A percentile compares a stretch with the other conserved stretches of the same genome.
Evolutionary conservation across 2,888 invertebrate genomes (phyloP).

Genomic region (Thera britannica): DNA sequence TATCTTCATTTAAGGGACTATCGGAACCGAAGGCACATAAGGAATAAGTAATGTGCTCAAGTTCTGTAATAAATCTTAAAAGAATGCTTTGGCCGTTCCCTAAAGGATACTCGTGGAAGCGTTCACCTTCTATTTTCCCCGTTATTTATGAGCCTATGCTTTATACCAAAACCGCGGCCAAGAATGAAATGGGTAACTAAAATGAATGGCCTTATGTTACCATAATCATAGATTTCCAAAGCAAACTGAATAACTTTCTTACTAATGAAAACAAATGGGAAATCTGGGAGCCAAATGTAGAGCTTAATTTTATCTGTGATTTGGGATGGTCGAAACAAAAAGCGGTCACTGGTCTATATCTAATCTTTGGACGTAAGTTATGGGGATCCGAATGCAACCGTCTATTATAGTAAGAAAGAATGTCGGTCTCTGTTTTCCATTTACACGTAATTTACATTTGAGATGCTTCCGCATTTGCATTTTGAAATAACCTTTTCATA

Average conservation of each 20-base stretch:
- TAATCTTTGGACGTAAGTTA: conserved; percentile 74
- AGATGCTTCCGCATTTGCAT: conserved; percentile 77
- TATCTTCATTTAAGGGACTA: conserved; percentile 65
- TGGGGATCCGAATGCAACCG: conserved; percentile 62
- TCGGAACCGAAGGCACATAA: conserved; percentile 76
- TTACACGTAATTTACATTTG: conserved; percentile 80
- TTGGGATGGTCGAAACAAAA: conserved; percentile 63
- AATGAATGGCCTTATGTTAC: conserved; percentile 77
- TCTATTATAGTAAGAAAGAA: conserved; percentile 66
- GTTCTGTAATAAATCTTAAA: conserved; percentile 84
- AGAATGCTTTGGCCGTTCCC: conserved; percentile 84
- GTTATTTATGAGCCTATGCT: conserved; percentile 84
- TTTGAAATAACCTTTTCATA: conserved; percentile 76
- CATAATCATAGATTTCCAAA: conserved; percentile 75
- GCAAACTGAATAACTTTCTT: conserved; percentile 62
- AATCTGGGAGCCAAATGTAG: conserved; percentile 53
- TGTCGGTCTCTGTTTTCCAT: conserved; percentile 65
- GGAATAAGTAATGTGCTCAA: conserved; percentile 83
- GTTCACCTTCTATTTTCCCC: conserved; percentile 83
- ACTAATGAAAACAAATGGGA: conserved; percentile 72
- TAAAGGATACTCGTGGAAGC: conserved; percentile 83
- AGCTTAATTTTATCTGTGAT: conserved; percentile 34
- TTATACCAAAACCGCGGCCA: conserved; percentile 80
- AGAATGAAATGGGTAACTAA: conserved; percentile 82
- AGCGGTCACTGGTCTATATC: conserved; percentile 55